Conservation (phyloP, 2,888 invertebrate species). For the Adineta ricciae region DNA sequence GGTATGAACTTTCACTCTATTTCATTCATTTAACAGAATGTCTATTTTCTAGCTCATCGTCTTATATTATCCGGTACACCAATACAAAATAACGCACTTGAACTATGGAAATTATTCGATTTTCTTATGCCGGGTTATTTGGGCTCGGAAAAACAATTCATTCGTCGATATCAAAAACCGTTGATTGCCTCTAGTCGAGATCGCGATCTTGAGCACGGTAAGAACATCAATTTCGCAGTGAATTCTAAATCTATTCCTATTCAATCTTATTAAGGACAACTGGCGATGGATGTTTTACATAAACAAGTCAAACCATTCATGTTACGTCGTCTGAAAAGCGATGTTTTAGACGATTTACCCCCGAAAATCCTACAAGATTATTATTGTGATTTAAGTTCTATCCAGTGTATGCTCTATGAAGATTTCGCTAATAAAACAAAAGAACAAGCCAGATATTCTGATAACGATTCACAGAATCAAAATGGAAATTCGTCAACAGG, state of each 20-base stretch:
- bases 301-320: constrained; percentile 74
- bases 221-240: constrained; percentile 35
- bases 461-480: neutral
- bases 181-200: constrained; percentile 9
- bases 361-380: constrained; percentile 98
- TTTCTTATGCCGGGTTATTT: constrained; percentile 97
- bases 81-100: constrained; percentile 89
- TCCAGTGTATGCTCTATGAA: constrained; percentile 54
- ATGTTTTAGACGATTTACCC: constrained; percentile 87
- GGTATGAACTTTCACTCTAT: neutral
- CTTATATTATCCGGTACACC: constrained; percentile 91
- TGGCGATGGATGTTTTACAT: constrained; percentile 58
- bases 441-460: neutral
- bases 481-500: neutral
- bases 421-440: constrained; percentile 26
- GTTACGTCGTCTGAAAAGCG: constrained; percentile 83
- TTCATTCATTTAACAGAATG: neutral
- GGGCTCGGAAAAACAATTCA: constrained; percentile 89
- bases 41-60: constrained; percentile 57
- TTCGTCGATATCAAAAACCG: constrained; percentile 54
- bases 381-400: constrained; percentile 83
- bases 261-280: constrained; percentile 35
- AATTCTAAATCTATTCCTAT: constrained; percentile 56
- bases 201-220: neutral
- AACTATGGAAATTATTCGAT: constrained; percentile 94